A percentile compares a stretch with the other conserved stretches of the same genome.
These are phyloP conservation scores for Ptilorrhoa leucosticta DNA, from an alignment of 2,113 vertebrate species.

Conservation along the genomic window DNA sequence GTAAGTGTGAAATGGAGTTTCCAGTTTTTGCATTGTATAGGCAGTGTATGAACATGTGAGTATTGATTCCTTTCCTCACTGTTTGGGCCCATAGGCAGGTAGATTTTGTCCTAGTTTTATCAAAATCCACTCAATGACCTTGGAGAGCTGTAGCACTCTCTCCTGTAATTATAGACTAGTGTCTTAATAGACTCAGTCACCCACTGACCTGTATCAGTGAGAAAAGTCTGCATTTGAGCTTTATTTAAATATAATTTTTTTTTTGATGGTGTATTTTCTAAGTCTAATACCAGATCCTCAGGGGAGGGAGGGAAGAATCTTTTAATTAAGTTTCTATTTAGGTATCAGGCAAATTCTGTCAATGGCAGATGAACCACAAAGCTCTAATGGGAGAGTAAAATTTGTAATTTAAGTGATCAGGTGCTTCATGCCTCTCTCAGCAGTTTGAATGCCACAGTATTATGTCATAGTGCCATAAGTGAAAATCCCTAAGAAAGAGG, in stretches of 20 bases:
- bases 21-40: not conserved
- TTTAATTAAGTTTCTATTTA: constrained; percentile 10
- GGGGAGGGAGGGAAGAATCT: not conserved
- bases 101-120: constrained; percentile 34
- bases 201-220: constrained; percentile 22
- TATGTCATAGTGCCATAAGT: not conserved
- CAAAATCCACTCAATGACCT: not conserved
- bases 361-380: constrained; percentile 8
- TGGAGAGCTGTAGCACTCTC: constrained; percentile 20
- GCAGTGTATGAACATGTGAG: not conserved
- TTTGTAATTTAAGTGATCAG: not conserved
- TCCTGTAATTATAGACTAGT: constrained; percentile 40
- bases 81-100: not conserved
- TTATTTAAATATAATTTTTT: constrained; percentile 20
- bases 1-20: not conserved
- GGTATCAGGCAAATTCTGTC: not conserved
- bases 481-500: not conserved
- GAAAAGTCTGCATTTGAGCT: not conserved
- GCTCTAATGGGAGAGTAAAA: not conserved
- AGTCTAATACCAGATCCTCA: not conserved
- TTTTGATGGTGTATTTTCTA: not conserved
- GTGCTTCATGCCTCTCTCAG: not conserved
- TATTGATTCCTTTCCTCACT: not conserved
- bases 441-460: not conserved
- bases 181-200: constrained; percentile 13